These are phyloP conservation scores for Calephelis nemesis DNA, from an alignment of 1,140 invertebrate genomes.

Conservation along the genomic window DNA sequence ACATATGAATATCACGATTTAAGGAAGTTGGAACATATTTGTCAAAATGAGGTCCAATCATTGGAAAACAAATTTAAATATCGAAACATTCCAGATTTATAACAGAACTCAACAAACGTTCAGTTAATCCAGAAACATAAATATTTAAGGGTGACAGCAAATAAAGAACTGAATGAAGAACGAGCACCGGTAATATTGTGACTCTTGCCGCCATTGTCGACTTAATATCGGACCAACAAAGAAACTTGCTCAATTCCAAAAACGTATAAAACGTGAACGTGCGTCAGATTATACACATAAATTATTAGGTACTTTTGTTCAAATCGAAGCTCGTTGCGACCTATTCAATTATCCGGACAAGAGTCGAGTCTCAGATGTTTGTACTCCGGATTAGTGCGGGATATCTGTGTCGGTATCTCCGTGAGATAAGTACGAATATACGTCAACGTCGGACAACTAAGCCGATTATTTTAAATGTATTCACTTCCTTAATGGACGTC, in stretches of 20 bases:
- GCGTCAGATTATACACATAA: conserved; percentile 78
- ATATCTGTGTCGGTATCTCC: conserved; percentile 77
- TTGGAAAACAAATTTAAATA: no score
- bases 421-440: conserved; percentile 78
- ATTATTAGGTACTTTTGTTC: conserved; percentile 77
- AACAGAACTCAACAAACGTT: background rate
- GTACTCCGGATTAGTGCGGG: conserved; percentile 73
- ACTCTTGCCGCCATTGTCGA: conserved; percentile 61
- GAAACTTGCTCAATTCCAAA: conserved; percentile 58
- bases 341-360: conserved; percentile 71
- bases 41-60: no score
- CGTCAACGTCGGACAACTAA: conserved; percentile 77
- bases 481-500: conserved; percentile 78
- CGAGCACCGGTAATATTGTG: conserved; percentile 62
- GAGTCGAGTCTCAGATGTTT: conserved; percentile 74
- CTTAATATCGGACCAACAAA: conserved; percentile 70
- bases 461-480: conserved; percentile 80
- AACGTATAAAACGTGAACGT: conserved; percentile 61
- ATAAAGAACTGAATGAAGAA: conserved; percentile 62
- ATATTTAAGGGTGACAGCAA: conserved; percentile 52
- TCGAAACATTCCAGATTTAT: background rate
- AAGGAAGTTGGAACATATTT: no score
- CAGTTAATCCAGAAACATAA: conserved; percentile 52
- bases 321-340: conserved; percentile 56
- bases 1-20: conserved; percentile 25